phyloP scores from a whole-genome alignment of 2,797 vertebrate species.

The Catharus ustulatus region DNA sequence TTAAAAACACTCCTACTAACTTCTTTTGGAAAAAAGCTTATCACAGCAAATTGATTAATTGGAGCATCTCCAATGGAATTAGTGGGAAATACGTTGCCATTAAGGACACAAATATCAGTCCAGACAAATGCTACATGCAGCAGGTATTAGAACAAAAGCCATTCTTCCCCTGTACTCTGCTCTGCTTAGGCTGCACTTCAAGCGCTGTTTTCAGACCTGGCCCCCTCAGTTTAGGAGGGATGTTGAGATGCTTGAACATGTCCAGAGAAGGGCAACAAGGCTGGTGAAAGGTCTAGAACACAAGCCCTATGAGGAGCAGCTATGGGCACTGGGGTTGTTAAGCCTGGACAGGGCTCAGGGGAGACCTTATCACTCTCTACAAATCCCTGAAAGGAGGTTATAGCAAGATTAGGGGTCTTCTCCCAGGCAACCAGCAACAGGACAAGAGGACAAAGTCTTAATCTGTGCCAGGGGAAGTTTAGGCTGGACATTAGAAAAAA shows the following conservation, averaged over 20 bases:
- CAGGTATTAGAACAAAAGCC: neutral
- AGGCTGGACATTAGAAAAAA: neutral
- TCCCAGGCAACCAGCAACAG: neutral
- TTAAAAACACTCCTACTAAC: neutral
- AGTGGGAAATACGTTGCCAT: neutral
- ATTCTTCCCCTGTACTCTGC: neutral
- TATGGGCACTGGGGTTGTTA: neutral
- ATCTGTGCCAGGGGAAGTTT: neutral
- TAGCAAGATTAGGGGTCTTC: neutral
- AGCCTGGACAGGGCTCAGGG: neutral
- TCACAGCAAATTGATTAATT: neutral
- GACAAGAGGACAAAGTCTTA: neutral
- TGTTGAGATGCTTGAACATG: rapidly evolving
- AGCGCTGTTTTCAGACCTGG: neutral
- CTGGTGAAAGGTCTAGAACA: neutral
- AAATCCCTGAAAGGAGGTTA: neutral
- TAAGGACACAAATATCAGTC: neutral
- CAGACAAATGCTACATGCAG: neutral
- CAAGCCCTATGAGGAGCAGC: neutral
- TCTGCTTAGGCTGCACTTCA: neutral
- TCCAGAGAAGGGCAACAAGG: neutral
- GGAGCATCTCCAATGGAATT: neutral
- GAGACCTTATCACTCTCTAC: neutral
- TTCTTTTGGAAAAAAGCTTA: neutral
- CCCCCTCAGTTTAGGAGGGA: neutral